These are phyloP conservation scores for Schizothorax lantsangensis DNA, from an alignment of 2,797 vertebrate genomes.

Conservation along the genomic window DNA sequence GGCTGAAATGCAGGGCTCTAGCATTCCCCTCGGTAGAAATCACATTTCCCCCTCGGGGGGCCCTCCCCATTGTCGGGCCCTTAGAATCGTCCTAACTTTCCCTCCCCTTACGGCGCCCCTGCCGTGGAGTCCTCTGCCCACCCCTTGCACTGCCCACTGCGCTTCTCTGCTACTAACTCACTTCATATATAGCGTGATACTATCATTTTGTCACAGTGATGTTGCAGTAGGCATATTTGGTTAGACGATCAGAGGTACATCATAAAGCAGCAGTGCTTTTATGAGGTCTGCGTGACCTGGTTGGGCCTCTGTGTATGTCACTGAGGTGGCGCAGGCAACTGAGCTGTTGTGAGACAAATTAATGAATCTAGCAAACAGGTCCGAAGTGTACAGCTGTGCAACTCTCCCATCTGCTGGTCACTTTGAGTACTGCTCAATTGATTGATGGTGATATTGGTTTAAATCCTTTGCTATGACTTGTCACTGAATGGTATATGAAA, in stretches of 20 bases:
- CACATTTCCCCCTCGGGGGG: too few relatives aligned
- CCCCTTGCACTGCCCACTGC: conserved; percentile 49
- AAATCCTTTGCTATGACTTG: not conserved
- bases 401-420: conserved; percentile 46
- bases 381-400: not conserved
- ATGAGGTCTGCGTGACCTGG: conserved; percentile 20
- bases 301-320: conserved; percentile 36
- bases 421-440: conserved; percentile 4
- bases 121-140: conserved; percentile 28
- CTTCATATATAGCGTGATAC: not conserved
- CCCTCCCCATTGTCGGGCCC: too few relatives aligned
- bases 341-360: conserved; percentile 2
- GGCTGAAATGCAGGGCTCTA: too few relatives aligned
- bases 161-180: conserved; percentile 26
- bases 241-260: not conserved
- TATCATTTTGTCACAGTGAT: conserved; percentile 31
- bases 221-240: not conserved
- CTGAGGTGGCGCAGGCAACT: conserved; percentile 34
- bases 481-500: not conserved
- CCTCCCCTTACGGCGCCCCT: not conserved
- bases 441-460: not conserved
- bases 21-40: too few relatives aligned
- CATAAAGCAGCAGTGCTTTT: conserved; percentile 25
- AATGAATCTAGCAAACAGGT: conserved; percentile 17
- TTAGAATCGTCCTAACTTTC: too few relatives aligned